Conservation (phyloP, 2,888 invertebrate genomes). For the Mesorhabditis belari region DNA sequence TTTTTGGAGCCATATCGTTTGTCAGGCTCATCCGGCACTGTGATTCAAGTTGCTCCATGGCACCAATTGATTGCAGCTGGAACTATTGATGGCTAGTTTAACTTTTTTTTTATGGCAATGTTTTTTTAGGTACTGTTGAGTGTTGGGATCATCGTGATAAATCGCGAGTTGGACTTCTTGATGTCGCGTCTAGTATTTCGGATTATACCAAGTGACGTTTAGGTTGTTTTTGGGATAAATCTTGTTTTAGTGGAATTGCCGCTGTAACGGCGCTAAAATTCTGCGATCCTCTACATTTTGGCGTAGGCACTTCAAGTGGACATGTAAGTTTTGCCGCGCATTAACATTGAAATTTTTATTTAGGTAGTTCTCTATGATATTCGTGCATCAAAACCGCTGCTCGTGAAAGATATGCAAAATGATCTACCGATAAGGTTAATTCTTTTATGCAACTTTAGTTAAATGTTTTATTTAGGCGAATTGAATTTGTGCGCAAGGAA, state of each 20-base stretch:
- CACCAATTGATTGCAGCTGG: conserved; percentile 66
- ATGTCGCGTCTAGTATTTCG: conserved; percentile 64
- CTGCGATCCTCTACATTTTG: conserved; percentile 61
- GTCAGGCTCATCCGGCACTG: conserved; percentile 8
- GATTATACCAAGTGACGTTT: conserved; percentile 13
- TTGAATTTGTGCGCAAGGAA: conserved; percentile 8
- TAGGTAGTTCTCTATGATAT: conserved; percentile 86
- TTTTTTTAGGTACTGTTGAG: conserved; percentile 76
- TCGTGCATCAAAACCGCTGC: conserved; percentile 77
- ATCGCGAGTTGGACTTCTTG: conserved; percentile 71
- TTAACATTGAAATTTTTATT: too few species aligned
- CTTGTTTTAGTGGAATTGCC: conserved; percentile 46
- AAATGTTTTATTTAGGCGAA: too few species aligned
- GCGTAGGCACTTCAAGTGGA: conserved; percentile 86
- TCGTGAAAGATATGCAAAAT: conserved; percentile 90
- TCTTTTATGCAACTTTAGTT: conserved; percentile 1
- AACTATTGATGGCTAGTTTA: background rate
- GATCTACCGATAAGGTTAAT: conserved; percentile 81
- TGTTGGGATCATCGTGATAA: conserved; percentile 89
- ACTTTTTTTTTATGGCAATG: too few species aligned
- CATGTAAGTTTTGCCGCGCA: too few species aligned
- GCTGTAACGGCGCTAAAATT: conserved; percentile 66
- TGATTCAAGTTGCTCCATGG: conserved; percentile 71
- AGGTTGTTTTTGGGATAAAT: background rate
- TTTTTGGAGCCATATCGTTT: conserved; percentile 78